Conservation (phyloP, 2,113 vertebrate genomes). For the Coryphaenoides rupestris region DNA sequence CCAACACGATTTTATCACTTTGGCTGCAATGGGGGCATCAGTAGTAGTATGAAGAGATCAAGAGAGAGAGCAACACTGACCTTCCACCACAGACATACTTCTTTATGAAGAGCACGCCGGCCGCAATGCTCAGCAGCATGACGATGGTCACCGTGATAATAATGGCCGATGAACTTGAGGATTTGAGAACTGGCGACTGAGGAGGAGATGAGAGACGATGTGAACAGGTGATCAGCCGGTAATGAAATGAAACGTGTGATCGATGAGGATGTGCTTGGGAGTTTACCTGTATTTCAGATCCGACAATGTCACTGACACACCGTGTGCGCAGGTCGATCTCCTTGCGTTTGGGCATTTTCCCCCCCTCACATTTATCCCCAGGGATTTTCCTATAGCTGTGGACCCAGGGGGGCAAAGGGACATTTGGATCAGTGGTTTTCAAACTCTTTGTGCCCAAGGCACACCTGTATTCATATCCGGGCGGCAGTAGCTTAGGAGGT, state of each 20-base stretch:
- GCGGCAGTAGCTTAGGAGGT: too few relatives aligned
- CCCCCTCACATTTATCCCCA: conserved; percentile 87
- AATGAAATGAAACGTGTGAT: too few relatives aligned
- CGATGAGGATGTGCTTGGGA: background rate
- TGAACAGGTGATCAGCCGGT: background rate
- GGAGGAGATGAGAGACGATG: conserved; percentile 4
- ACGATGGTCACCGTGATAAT: conserved; percentile 77
- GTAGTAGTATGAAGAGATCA: background rate
- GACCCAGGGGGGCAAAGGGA: background rate
- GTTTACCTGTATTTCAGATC: conserved; percentile 59
- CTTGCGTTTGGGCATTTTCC: conserved; percentile 71
- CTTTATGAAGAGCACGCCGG: conserved; percentile 82
- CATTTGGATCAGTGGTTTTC: too few relatives aligned
- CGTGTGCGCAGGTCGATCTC: conserved; percentile 83
- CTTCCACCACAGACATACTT: conserved; percentile 93
- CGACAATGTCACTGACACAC: conserved; percentile 75
- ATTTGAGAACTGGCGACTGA: conserved; percentile 35
- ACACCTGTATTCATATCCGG: too few relatives aligned
- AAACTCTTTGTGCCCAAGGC: too few relatives aligned
- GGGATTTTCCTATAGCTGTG: conserved; percentile 91
- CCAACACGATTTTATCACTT: too few relatives aligned
- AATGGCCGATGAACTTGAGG: conserved; percentile 70
- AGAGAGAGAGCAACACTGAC: conserved; percentile 61
- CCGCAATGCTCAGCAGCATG: conserved; percentile 72
- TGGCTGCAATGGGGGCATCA: background rate